Percentiles rank a stretch among this genome's conserved stretches.
Evolutionary conservation across 1,140 invertebrate species (phyloP).

Genomic region (Dufourea novaeangliae): DNA sequence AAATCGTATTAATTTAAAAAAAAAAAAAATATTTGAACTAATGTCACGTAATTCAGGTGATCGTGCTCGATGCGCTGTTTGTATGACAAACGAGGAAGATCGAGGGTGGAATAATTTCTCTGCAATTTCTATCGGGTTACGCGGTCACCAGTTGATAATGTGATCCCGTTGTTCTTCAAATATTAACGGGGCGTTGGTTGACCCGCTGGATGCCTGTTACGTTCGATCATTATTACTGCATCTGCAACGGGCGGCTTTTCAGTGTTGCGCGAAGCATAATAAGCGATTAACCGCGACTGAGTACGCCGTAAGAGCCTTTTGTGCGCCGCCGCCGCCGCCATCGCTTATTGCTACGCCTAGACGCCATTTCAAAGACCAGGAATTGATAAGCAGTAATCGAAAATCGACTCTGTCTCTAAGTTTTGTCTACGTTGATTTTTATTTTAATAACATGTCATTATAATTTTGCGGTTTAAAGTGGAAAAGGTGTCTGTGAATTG

Average conservation of each 20-base stretch:
- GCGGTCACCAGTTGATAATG: conserved; percentile 11
- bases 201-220: background rate
- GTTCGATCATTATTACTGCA: conserved; percentile 10
- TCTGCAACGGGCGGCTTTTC: conserved; percentile 15
- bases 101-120: background rate
- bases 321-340: background rate
- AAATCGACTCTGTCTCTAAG: too few species aligned
- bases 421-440: too few species aligned
- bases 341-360: too few species aligned
- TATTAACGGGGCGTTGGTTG: background rate
- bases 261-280: background rate
- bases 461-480: too few species aligned
- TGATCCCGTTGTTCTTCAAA: conserved; percentile 14
- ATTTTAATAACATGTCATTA: too few species aligned
- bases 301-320: background rate
- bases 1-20: too few species aligned
- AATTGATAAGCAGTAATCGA: too few species aligned
- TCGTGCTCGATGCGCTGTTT: background rate
- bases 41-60: too few species aligned
- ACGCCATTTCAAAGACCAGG: too few species aligned
- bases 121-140: conserved; percentile 14
- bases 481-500: too few species aligned
- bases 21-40: too few species aligned
- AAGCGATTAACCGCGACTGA: conserved; percentile 26
- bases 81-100: background rate